phyloP scores from a whole-genome alignment of 2,797 vertebrate genomes.

The Sebastes glaucus region DNA sequence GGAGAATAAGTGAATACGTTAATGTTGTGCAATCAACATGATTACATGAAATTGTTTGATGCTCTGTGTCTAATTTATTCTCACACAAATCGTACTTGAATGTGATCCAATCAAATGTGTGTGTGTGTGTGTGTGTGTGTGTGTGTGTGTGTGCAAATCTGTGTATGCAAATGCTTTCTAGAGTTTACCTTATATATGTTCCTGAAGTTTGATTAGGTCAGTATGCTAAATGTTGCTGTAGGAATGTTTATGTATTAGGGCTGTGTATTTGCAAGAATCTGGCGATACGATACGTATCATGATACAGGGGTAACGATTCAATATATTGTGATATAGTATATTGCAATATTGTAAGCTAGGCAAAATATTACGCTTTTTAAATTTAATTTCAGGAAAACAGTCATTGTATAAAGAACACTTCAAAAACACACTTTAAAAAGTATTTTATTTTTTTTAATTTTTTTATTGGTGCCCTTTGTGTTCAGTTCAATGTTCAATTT shows the following conservation, averaged over 20 bases:
- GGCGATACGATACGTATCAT: no score
- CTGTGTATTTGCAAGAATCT: no score
- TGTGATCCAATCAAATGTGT: not conserved
- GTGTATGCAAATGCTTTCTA: not conserved
- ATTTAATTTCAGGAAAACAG: accelerated
- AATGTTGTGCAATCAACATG: slow-evolving; percentile 5
- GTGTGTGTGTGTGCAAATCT: not conserved
- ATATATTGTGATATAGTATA: no score
- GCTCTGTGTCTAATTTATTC: not conserved
- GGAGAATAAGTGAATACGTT: not conserved
- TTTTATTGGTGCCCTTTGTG: no score
- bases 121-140: not conserved
- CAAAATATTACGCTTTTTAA: no score
- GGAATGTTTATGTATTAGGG: not conserved
- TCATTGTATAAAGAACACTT: accelerated
- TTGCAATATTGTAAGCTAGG: no score
- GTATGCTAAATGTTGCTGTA: not conserved
- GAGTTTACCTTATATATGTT: not conserved
- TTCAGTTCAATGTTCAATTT: no score
- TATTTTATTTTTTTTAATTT: no score
- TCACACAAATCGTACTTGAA: not conserved
- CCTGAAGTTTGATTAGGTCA: not conserved
- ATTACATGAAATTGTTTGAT: slow-evolving; percentile 1
- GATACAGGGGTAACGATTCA: no score
- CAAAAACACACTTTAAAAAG: no score